Evolutionary conservation across 1,140 invertebrate species (phyloP), one percentile per base, ranked within the genome.

Genomic region (Drosophila kohkoa): DNA sequence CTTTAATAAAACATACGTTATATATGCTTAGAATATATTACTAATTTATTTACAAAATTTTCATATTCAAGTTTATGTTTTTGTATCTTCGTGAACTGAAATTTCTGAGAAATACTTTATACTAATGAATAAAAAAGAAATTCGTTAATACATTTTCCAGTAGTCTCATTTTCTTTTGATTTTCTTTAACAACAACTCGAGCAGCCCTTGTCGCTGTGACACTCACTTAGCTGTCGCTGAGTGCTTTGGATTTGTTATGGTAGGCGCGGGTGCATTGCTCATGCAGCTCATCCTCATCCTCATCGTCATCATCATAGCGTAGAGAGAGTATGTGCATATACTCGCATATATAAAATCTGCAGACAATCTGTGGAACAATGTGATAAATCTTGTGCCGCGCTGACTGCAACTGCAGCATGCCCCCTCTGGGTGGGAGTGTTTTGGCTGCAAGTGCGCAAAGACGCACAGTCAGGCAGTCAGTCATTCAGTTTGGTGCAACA

Each of bases 291-390:
- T 77, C 68, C 60, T 43, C 58, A 49, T 38, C 6, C 10, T 32
- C 30, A 32, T 32, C 30, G 6, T 32, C 30, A 32, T 32, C 30
- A 0, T 32, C 35, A 38, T 38, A 10, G 7, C 35, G 8, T 38
- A 38, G 5, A 16, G 8, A 25, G 15, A 63, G 16, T 59, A 16
- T 57, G 25, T 41, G 25, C 41, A 46, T 59, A 32, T 67, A 52
- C 38, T 41, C 65, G 38, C 68, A 74, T 78, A 77, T 77, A 82
- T 68, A 76, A 73, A 75, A 89, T 89, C 85, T 89, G 85, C 81
- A 89, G 85, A 89, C 85, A 89, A 89, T 89, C 85, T 89, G 85
- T 89, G 85, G 85, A 89, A 89, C 85, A 89, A 89, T 89, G 85
- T 89, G 85, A 89, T 89, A 89, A 89, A 89, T 89, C 85, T 89